Conservation (phyloP, 2,797 vertebrate genomes). For the Ptychobarbus kaznakovi region DNA sequence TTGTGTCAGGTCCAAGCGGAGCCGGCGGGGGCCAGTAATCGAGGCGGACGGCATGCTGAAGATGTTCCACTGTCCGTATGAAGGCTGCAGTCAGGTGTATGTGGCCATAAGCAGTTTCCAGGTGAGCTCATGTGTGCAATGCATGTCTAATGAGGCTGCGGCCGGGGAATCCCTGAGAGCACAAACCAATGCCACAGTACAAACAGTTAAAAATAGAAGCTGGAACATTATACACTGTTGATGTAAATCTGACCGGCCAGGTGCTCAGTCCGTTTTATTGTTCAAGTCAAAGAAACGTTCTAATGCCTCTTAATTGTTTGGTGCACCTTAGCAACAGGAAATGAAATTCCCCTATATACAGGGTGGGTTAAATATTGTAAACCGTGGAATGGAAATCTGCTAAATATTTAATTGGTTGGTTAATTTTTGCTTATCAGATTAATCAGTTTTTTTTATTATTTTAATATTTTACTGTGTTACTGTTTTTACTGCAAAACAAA, state of each 20-base stretch:
- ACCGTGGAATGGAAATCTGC: background rate
- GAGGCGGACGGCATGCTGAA: constrained; percentile 89
- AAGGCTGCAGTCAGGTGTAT: constrained; percentile 90
- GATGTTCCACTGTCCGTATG: constrained; percentile 92
- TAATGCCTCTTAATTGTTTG: background rate
- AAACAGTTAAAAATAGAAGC: background rate
- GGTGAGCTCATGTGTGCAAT: constrained; percentile 69
- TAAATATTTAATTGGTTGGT: background rate
- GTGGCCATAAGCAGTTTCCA: constrained; percentile 91
- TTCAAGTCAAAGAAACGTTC: background rate
- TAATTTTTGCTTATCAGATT: background rate
- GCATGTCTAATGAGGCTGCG: background rate
- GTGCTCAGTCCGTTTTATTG: background rate
- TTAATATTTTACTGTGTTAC: too few species aligned
- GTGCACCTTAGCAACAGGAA: background rate
- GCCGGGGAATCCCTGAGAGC: background rate
- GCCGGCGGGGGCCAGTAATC: constrained; percentile 79
- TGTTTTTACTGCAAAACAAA: too few species aligned
- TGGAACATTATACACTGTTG: background rate
- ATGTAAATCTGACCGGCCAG: background rate
- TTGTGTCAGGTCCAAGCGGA: constrained; percentile 78
- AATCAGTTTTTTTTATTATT: background rate
- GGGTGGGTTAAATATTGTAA: background rate
- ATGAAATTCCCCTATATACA: background rate
- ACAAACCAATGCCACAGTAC: background rate